Evolutionary conservation across 1,140 invertebrate genomes (phyloP), one percentile per base, ranked within the genome.

Genomic region (Philopotamus ludificatus): DNA sequence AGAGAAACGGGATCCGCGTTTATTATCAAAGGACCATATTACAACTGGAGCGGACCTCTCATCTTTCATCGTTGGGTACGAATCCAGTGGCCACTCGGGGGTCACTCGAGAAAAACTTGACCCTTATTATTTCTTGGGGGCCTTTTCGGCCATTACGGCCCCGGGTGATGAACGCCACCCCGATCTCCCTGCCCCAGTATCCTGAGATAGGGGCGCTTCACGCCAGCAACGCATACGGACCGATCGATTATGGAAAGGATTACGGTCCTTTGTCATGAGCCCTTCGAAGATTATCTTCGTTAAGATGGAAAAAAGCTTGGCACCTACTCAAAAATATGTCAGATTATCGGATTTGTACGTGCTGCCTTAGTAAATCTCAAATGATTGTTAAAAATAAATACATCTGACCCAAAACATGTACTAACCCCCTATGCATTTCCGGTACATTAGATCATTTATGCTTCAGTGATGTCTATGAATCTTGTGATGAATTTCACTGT

Each of bases 101-200:
- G 54, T 57, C 54, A 57, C 54, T 57, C 23, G 54, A 57, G 54
- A 57, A 42, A 39, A 57, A 57, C 54, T 57, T 57, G 54, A 57
- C 54, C 54, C 54, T 57, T 57, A 57, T 57, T 57, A 57, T 57
- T 57, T 42, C 54, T 21, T 15, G 39, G 39, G 50, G 16, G 50
- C 50, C 22, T 12, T 53, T 26, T 53, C 50, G n/a, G 21, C 50
- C 50, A 53, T 53, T 53, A 53, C 50, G 54, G 54, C 20, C 28
- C n/a, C 23, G 23, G 15, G 34, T 57, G 54, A 57, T 57, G 54
- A 57, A 57, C 54, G 54, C 54, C 54, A 57, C 18, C 4, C 54
- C 50, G 21, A 53, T n/a, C 34, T 39, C 20, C 26, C n/a, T n/a
- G 53, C 26, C 34, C 51, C 54, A 18, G 41, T 57, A 41, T 20